These are phyloP conservation scores for Acipenser oxyrinchus DNA, from an alignment of 2,797 vertebrate genomes.

Conservation along the genomic window DNA sequence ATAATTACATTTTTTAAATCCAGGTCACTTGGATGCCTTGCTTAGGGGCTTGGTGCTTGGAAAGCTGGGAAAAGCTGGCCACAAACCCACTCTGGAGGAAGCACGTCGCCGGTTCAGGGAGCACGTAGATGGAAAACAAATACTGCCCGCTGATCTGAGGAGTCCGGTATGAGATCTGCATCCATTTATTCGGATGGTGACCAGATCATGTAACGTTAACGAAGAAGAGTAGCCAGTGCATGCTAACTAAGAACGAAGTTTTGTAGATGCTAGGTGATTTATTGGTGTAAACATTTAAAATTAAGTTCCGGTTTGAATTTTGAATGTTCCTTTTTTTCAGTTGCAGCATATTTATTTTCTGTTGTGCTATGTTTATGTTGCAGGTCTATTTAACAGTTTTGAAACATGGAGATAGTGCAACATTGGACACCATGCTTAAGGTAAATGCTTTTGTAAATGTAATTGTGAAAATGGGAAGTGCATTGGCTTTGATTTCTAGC, in stretches of 20 bases:
- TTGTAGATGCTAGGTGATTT: too few species aligned
- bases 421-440: constrained; percentile 93
- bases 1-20: too few species aligned
- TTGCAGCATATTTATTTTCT: constrained; percentile 7
- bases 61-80: constrained; percentile 90
- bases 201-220: too few species aligned
- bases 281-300: too few species aligned
- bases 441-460: constrained; percentile 38
- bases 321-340: too few species aligned
- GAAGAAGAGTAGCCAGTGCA: too few species aligned
- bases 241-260: too few species aligned
- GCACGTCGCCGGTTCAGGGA: constrained; percentile 89
- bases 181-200: too few species aligned
- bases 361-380: too few species aligned
- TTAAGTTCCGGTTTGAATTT: too few species aligned
- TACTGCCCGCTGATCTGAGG: constrained; percentile 84
- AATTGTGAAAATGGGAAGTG: too few species aligned
- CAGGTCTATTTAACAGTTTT: constrained; percentile 92
- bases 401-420: constrained; percentile 84
- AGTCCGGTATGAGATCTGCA: constrained; percentile 70
- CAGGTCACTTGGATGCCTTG: constrained; percentile 89
- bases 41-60: constrained; percentile 85
- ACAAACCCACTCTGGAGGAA: constrained; percentile 90
- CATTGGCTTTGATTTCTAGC: too few species aligned
- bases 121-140: constrained; percentile 81